These are phyloP conservation scores for Equus quagga DNA, from an alignment of 2,113 vertebrate species.

Conservation along the genomic window DNA sequence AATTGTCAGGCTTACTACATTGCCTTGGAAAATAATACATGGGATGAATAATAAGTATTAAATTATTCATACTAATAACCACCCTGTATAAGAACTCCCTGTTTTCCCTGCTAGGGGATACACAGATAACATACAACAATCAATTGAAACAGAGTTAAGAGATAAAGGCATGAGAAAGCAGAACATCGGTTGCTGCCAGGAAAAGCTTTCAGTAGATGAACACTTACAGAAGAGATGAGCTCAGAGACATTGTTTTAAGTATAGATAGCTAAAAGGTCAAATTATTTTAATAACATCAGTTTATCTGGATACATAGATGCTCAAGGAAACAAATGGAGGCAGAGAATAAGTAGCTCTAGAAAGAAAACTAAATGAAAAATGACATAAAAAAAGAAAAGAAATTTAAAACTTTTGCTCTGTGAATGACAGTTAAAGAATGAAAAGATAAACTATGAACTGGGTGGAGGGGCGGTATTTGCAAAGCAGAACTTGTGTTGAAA, in stretches of 20 bases:
- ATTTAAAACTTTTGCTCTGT: not conserved
- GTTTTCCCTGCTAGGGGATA: not conserved
- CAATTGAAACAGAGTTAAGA: not conserved
- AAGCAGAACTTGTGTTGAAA: not conserved
- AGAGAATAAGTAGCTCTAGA: not conserved
- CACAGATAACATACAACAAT: not conserved
- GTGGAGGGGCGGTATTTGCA: not conserved
- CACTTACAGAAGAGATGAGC: not conserved
- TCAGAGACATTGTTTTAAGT: not conserved
- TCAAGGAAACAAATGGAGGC: not conserved
- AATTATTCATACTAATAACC: not conserved
- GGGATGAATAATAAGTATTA: slow-evolving; percentile 2
- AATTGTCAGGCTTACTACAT: not conserved
- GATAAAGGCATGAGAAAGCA: not conserved
- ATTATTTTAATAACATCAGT: not conserved
- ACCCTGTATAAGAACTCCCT: not conserved
- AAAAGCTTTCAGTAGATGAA: not conserved
- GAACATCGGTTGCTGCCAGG: not conserved
- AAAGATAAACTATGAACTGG: not conserved
- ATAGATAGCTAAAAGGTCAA: not conserved
- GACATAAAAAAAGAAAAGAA: not conserved
- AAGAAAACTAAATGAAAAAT: not conserved
- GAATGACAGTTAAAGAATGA: not conserved
- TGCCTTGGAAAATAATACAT: not conserved
- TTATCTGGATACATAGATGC: not conserved